These are phyloP conservation scores for Aplidium turbinatum DNA, from an alignment of 23 tunicate genomes.

Conservation along the genomic window DNA sequence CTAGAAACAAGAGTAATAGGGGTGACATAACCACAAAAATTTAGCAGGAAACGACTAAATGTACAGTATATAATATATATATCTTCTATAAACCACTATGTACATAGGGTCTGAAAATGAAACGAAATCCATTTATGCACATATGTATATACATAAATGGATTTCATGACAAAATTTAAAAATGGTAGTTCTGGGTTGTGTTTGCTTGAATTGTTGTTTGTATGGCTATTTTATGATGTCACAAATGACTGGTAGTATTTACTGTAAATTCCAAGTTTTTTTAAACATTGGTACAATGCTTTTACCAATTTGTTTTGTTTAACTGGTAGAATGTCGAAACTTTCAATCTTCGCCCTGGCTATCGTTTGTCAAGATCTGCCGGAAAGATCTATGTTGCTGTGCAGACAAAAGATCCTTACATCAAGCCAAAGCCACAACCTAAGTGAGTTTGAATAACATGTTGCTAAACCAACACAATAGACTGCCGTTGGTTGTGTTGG, in stretches of 20 bases:
- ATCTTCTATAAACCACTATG: too few species aligned
- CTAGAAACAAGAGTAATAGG: too few species aligned
- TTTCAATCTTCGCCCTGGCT: constrained; percentile 65
- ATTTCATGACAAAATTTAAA: too few species aligned
- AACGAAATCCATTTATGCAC: too few species aligned
- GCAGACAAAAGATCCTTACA: constrained; percentile 31
- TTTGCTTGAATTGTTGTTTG: neutral
- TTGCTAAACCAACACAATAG: too few species aligned
- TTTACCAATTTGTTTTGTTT: neutral
- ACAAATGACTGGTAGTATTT: neutral
- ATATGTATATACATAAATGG: too few species aligned
- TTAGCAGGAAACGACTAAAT: too few species aligned
- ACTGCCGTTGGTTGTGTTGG: too few species aligned
- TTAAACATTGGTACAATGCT: neutral
- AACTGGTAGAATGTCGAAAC: constrained; percentile 68
- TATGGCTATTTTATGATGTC: neutral
- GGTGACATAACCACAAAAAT: too few species aligned
- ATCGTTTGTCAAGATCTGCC: constrained; percentile 60
- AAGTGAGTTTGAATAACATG: too few species aligned
- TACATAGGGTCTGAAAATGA: too few species aligned
- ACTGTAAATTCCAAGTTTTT: neutral
- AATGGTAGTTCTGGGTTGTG: neutral
- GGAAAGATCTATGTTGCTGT: constrained; percentile 68
- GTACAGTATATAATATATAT: too few species aligned
- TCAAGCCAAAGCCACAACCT: constrained; percentile 8